A percentile compares a stretch with the other conserved stretches of the same genome.
These are phyloP conservation scores for Ceratina japonica DNA, from an alignment of 1,140 invertebrate genomes.

Conservation along the genomic window DNA sequence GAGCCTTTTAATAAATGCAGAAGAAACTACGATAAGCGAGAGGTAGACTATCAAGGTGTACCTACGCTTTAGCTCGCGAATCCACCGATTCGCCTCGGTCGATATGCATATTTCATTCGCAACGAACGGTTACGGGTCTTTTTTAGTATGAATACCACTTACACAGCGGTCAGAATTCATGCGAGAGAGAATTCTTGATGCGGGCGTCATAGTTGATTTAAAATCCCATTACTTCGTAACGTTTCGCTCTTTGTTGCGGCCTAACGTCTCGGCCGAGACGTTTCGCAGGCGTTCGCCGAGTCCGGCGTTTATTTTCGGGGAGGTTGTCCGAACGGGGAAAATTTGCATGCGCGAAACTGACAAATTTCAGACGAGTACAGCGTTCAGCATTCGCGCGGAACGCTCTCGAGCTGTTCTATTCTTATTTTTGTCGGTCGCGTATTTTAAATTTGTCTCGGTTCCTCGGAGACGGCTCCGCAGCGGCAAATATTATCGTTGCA, in stretches of 20 bases:
- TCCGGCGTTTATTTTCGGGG: not conserved
- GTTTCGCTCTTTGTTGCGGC: constrained; percentile 16
- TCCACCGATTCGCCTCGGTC: not conserved
- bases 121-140: not conserved
- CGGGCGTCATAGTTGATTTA: constrained; percentile 28
- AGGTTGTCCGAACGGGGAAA: not conserved
- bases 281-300: too few relatives aligned
- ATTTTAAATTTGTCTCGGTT: constrained; percentile 5
- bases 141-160: not conserved
- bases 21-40: constrained; percentile 4
- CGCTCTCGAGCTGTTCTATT: not conserved
- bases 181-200: not conserved
- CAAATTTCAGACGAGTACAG: constrained; percentile 1
- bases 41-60: not conserved
- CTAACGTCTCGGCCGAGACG: constrained; percentile 18
- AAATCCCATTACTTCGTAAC: constrained; percentile 45
- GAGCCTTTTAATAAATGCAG: constrained; percentile 18
- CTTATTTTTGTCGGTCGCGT: not conserved
- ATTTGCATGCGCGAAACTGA: not conserved
- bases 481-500: not conserved
- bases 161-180: not conserved
- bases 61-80: not conserved
- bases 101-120: not conserved
- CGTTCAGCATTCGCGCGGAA: not conserved
- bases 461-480: not conserved